Evolutionary conservation across 1,140 invertebrate genomes (phyloP), one percentile per base, ranked within the genome.

Genomic region (Rhynchophorus ferrugineus): DNA sequence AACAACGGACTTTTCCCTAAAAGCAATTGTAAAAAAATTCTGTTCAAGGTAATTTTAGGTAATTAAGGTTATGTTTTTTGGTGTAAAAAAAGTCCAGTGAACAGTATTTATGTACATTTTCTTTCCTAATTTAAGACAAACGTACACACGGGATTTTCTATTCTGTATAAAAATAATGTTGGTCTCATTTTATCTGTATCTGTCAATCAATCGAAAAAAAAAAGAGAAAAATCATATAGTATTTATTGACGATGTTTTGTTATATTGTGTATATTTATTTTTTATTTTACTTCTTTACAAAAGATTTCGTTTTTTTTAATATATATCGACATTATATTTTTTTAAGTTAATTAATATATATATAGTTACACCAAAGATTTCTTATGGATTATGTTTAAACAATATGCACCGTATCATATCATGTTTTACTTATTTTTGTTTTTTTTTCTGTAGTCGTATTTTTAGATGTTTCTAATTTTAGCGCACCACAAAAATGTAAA

Each of bases 291-390:
- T 49, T 39, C 51, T 36, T 22, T 33, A 36, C 11, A 14, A n/a
- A 59, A 49, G 47, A 60, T 57, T 63, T 60, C 44, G 49, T 51
- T 60, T 60, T 59, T 64, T 58, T 59, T 58, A 61, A 53, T 54
- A 44, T 54, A 54, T 66, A 59, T 59, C 61, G 57, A 60, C 57
- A 63, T 62, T 66, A 62, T 65, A 62, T 53, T 44, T 36, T 63
- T 60, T n/a, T n/a, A n/a, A n/a, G n/a, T n/a, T n/a, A n/a, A n/a
- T 67, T 65, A 63, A 58, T 63, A 61, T 51, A 52, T 46, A 56
- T 17, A 47, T 66, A 66, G 66, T 62, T 37, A 67, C 66, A 68
- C 66, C 66, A 68, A 68, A 68, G 66, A 68, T 60, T 62, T 63
- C 45, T 59, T 61, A 62, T 54, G 49, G 41, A 61, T 62, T 64